These are phyloP conservation scores for Salmo trutta DNA, from an alignment of 2,797 vertebrate species.

Conservation along the genomic window DNA sequence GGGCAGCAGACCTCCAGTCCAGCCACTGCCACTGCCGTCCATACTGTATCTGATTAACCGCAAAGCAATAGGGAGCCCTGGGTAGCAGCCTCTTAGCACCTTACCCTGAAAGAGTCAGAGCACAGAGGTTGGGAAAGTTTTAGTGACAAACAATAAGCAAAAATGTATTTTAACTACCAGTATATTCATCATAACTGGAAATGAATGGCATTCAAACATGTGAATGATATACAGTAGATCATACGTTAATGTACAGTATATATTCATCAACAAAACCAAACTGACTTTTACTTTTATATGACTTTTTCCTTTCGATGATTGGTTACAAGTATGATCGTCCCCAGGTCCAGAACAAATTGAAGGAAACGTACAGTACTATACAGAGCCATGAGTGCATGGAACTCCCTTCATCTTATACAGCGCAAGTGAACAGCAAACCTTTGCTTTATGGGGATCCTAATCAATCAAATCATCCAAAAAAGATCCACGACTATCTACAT, in stretches of 20 bases:
- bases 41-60: conserved; percentile 42
- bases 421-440: no score
- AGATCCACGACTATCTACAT: not conserved
- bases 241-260: not conserved
- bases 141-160: not conserved
- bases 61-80: not conserved
- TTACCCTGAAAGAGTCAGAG: not conserved
- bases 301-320: not conserved
- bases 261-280: not conserved
- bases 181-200: not conserved
- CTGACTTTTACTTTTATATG: no score
- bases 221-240: no score
- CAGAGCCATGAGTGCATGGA: no score
- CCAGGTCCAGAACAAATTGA: no score
- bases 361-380: no score
- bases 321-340: not conserved
- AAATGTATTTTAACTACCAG: not conserved
- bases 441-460: no score
- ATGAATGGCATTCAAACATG: no score
- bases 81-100: not conserved
- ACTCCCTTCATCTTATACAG: no score
- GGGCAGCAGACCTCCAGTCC: conserved; percentile 25
- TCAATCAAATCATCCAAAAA: no score
- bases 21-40: conserved; percentile 60
- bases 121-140: not conserved